Percentiles rank a stretch among this genome's conserved stretches.
These are phyloP conservation scores for Lottia scabra DNA, from an alignment of 2,888 invertebrate genomes.

Conservation along the genomic window DNA sequence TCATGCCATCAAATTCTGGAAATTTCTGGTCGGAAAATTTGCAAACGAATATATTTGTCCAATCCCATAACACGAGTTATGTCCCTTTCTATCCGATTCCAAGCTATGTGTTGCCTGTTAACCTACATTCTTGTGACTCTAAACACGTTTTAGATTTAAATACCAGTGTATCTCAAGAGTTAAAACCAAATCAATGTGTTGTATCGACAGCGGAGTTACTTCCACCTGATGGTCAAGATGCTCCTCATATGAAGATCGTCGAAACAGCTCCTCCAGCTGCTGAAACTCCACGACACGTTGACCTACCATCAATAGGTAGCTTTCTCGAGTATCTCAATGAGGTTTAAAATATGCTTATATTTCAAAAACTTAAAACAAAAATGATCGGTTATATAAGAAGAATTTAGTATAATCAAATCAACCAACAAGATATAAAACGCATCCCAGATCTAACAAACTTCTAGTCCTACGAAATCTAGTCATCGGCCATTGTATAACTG, in stretches of 20 bases:
- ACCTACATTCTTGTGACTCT: too few relatives aligned
- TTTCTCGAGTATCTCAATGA: conserved; percentile 50
- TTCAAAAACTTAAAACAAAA: too few relatives aligned
- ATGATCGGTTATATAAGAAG: too few relatives aligned
- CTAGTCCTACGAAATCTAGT: too few relatives aligned
- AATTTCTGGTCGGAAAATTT: background rate
- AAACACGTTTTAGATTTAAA: background rate
- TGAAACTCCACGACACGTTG: conserved; percentile 22
- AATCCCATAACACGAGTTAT: background rate
- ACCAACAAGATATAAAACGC: too few relatives aligned
- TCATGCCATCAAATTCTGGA: background rate
- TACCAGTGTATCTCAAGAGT: background rate
- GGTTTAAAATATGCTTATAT: conserved; percentile 10
- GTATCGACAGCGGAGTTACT: background rate
- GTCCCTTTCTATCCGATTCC: background rate
- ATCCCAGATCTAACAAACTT: too few relatives aligned
- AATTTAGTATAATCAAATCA: too few relatives aligned
- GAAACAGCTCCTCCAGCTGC: conserved; percentile 20
- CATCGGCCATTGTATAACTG: too few relatives aligned
- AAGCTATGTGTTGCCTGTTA: background rate
- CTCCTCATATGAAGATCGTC: conserved; percentile 48
- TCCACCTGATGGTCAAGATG: conserved; percentile 8
- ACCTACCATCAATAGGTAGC: conserved; percentile 50
- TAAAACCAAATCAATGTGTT: background rate
- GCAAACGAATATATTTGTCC: background rate